Evolutionary conservation across 2,113 vertebrate species (phyloP), one percentile per base, ranked within the genome.

Genomic region (Peromyscus polionotus): DNA sequence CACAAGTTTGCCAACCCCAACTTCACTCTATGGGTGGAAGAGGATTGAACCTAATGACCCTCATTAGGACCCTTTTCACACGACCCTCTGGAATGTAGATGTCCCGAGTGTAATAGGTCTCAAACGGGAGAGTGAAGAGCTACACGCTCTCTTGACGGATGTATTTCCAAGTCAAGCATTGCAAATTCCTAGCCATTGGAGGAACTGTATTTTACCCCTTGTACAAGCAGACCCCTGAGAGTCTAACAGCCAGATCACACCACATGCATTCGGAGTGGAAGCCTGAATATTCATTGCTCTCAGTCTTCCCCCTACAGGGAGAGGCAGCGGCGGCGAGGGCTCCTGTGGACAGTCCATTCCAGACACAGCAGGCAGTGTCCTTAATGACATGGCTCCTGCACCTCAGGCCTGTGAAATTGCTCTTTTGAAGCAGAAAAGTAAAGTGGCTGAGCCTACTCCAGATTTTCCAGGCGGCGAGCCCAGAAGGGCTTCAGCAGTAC

Each of bases 301-400:
- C 31, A 48, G 3, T 61, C 88, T 81, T 39, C 76, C 48, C 63
- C 22, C 91, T 93, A 12, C 48, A 14, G 57, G 39, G 39, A 24
- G 33, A 36, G 57, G 96, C 24, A 5, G 73, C 85, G 79, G 36
- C 16, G 42, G 12, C 2, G 45, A 6, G 1, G 0, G 65, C 0
- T 42, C 84, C 79, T 28, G 20, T 1, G 63, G 65, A 42, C 79
- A 93, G 86, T 39, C 19, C 95, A 48, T 91, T 65, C 0, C 0
- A 10, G 51, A 73, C 72, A 17, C 97, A 67, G 96, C 16, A 88
- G 97, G 97, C 14, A 19, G 17, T 59, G 59, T 85, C 68, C 94
- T 88, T 96, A 93, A 76, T 97, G 95, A 67, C 57, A 48, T 14
- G 54, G 28, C 42, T 87, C 96, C 95, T 57, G 48, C 75, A 9